Percentiles rank a stretch among this genome's conserved stretches.
Evolutionary conservation across 2,888 invertebrate species (phyloP).

Genomic region (Nesidiocoris tenuis): DNA sequence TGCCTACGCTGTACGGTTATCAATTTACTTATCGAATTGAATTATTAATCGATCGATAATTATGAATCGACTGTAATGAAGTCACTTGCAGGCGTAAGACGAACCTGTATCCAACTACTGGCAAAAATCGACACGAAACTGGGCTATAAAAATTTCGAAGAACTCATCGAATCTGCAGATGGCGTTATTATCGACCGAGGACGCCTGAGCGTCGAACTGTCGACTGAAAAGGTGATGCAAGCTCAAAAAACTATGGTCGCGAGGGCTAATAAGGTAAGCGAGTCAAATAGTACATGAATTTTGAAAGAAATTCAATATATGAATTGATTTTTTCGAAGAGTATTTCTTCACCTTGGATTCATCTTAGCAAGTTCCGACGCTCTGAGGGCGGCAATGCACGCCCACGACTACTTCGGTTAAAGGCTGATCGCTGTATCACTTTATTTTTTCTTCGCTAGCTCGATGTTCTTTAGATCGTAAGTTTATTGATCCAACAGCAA

Average conservation of each 20-base stretch:
- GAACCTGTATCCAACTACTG: slow-evolving; percentile 46
- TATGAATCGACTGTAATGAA: too few relatives aligned
- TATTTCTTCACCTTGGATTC: too few relatives aligned
- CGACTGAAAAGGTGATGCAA: slow-evolving; percentile 58
- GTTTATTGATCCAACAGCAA: too few relatives aligned
- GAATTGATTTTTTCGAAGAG: too few relatives aligned
- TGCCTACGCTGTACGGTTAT: too few relatives aligned
- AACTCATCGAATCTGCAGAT: slow-evolving; percentile 61
- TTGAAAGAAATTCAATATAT: too few relatives aligned
- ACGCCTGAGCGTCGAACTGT: slow-evolving; percentile 59
- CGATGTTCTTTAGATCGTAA: too few relatives aligned
- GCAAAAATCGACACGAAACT: slow-evolving; percentile 49
- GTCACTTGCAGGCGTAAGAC: slow-evolving; percentile 40
- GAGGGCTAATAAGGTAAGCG: slow-evolving; percentile 53
- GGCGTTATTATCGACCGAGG: slow-evolving; percentile 69
- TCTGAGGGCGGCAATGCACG: too few relatives aligned
- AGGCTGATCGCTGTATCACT: not conserved
- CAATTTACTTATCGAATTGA: too few relatives aligned
- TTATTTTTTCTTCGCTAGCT: not conserved
- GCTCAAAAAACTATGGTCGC: slow-evolving; percentile 61
- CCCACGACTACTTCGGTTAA: not conserved
- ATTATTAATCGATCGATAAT: too few relatives aligned
- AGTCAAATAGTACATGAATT: too few relatives aligned
- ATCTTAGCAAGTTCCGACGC: too few relatives aligned
- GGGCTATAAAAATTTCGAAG: slow-evolving; percentile 57